Evolutionary conservation across 2,888 invertebrate genomes (phyloP), one percentile per base, ranked within the genome.

Genomic region (Zelleria hepariella): DNA sequence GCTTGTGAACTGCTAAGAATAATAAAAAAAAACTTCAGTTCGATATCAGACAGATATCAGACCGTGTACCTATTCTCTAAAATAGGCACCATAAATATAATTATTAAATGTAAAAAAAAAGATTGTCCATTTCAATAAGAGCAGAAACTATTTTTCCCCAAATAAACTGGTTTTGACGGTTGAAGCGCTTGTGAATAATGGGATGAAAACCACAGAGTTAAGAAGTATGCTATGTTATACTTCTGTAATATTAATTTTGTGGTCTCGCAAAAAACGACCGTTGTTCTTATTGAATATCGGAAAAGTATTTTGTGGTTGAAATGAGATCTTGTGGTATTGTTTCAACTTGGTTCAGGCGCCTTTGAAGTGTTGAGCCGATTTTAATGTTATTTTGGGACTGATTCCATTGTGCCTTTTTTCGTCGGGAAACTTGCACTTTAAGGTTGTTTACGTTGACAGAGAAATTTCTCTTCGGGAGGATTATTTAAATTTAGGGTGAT

Each of bases 261-360:
- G 32, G 32, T 15, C 4, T 42, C 15, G 15, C 10, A 15, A 42
- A 42, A 42, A 42, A 10, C 32, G 0, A 15, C 15, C 79, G 70
- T 70, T 71, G 72, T 78, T 80, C 32, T 81, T 84, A 84, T 86
- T 84, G 76, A 84, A 86, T 85, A 83, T 80, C 72, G 78, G 77
- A 74, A 82, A 80, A 77, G 79, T 79, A 82, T 83, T 81, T 58
- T 79, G 75, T 75, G 75, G 70, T 70, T 74, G 77, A 79, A 81
- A 84, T 80, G 75, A 79, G 79, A 82, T 83, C 73, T 73, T 67
- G 69, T 69, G 66, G 73, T 75, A 77, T 82, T 84, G 82, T 82
- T 83, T 77, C 74, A 74, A 70, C 66, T 70, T 72, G 69, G 78
- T 75, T 79, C 69, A 72, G 67, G 66, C 56, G 68, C 69, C 74